Conservation (phyloP, 1,140 invertebrate species). For the Berghia stephanieae region DNA sequence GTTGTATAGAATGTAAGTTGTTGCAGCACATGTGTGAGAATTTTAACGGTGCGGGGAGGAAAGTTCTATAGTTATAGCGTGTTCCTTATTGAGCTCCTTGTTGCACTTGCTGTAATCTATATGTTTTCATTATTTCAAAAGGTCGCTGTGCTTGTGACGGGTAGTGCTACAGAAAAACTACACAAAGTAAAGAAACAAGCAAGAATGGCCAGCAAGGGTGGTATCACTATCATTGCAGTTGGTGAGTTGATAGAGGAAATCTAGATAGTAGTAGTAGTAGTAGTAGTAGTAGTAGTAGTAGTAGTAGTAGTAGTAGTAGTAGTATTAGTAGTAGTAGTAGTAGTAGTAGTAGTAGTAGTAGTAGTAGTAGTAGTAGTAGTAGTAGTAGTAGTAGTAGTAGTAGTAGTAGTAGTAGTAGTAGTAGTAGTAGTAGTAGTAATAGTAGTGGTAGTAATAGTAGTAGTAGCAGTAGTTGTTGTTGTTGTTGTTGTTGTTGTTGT, state of each 20-base stretch:
- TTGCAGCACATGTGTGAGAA: no score
- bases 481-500: neutral
- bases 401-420: neutral
- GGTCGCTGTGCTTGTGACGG: slow-evolving; percentile 42
- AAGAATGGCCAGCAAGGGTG: slow-evolving; percentile 39
- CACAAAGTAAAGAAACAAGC: slow-evolving; percentile 43
- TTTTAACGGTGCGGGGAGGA: no score
- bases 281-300: no score
- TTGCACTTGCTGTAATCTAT: neutral
- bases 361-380: slow-evolving; percentile 9
- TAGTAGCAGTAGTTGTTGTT: neutral
- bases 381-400: slow-evolving; percentile 9
- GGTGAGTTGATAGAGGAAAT: slow-evolving; percentile 39
- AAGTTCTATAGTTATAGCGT: no score
- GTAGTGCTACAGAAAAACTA: slow-evolving; percentile 32
- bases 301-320: slow-evolving; percentile 1
- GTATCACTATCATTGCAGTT: slow-evolving; percentile 44
- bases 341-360: slow-evolving; percentile 8
- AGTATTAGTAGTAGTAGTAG: slow-evolving; percentile 6
- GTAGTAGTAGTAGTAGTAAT: slow-evolving; percentile 1
- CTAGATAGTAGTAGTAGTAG: no score
- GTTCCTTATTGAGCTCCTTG: neutral
- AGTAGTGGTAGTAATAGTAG: neutral
- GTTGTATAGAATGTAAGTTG: no score
- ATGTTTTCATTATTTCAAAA: no score